Percentiles rank a stretch among this genome's conserved stretches.
phyloP scores from a whole-genome alignment of 1,140 invertebrate genomes.

The Cotesia glomerata region DNA sequence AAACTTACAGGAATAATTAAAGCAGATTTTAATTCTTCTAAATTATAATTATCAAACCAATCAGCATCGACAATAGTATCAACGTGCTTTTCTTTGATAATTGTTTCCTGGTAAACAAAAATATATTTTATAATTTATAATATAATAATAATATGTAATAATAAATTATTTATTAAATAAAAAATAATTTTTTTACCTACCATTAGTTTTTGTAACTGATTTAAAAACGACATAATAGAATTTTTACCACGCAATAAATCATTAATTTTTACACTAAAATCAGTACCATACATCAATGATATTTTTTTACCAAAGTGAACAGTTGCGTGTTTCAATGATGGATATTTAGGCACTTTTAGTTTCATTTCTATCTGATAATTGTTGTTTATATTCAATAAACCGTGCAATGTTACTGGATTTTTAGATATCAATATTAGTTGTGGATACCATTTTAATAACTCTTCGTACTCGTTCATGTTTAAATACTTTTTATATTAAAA shows the following conservation, averaged over 20 bases:
- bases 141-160: neutral
- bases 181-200: conserved; percentile 35
- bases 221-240: conserved; percentile 42
- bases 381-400: conserved; percentile 39
- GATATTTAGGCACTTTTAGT: conserved; percentile 47
- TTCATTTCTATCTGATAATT: conserved; percentile 41
- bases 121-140: too few relatives aligned
- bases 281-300: conserved; percentile 29
- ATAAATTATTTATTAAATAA: conserved; percentile 5
- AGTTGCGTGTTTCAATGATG: conserved; percentile 32
- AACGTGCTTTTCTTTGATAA: conserved; percentile 14
- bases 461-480: conserved; percentile 34
- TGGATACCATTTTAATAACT: conserved; percentile 43
- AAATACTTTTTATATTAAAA: neutral
- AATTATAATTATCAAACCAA: conserved; percentile 7
- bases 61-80: neutral
- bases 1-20: conserved; percentile 38
- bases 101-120: conserved; percentile 6
- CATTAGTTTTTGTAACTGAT: conserved; percentile 41
- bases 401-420: conserved; percentile 45
- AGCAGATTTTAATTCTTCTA: conserved; percentile 41
- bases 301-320: conserved; percentile 45
- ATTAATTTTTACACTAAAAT: conserved; percentile 37
- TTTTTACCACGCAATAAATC: conserved; percentile 26
- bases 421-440: conserved; percentile 43